These are phyloP conservation scores for Acleris literana DNA, from an alignment of 2,888 invertebrate genomes.

Conservation along the genomic window DNA sequence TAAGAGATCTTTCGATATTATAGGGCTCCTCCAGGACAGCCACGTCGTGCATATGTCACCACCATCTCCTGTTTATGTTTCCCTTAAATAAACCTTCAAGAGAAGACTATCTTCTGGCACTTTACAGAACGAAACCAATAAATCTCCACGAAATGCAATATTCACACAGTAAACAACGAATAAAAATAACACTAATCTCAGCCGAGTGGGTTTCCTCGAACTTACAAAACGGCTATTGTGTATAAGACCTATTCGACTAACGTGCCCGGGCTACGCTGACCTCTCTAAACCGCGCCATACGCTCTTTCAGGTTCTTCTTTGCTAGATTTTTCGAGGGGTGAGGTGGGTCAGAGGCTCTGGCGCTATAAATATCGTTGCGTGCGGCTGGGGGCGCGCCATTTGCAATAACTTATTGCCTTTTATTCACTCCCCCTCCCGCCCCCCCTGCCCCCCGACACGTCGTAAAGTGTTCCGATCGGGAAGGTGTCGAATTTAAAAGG, in stretches of 20 bases:
- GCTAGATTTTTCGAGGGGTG: not conserved
- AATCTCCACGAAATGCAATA: constrained; percentile 19
- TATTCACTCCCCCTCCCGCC: constrained; percentile 45
- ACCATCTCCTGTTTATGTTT: too few relatives aligned
- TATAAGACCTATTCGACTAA: constrained; percentile 18
- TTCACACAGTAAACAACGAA: constrained; percentile 23
- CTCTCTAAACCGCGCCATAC: not conserved
- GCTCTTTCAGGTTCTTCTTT: not conserved
- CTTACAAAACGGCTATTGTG: constrained; percentile 24
- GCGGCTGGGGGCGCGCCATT: constrained; percentile 47
- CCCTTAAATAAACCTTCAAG: not conserved
- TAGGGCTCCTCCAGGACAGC: too few relatives aligned
- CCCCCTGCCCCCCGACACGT: constrained; percentile 20
- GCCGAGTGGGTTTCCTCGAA: constrained; percentile 18
- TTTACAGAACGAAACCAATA: constrained; percentile 20
- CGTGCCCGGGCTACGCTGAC: not conserved
- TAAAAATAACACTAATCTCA: constrained; percentile 30
- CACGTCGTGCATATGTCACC: too few relatives aligned
- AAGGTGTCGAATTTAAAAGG: constrained; percentile 29
- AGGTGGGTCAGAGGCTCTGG: constrained; percentile 1
- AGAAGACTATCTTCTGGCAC: not conserved
- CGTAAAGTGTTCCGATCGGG: constrained; percentile 20
- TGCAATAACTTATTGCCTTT: constrained; percentile 62
- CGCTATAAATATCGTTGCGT: constrained; percentile 29
- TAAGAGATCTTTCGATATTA: too few relatives aligned